Evolutionary conservation across 1,140 invertebrate species (phyloP).

Genomic region (Orchestia grillus): DNA sequence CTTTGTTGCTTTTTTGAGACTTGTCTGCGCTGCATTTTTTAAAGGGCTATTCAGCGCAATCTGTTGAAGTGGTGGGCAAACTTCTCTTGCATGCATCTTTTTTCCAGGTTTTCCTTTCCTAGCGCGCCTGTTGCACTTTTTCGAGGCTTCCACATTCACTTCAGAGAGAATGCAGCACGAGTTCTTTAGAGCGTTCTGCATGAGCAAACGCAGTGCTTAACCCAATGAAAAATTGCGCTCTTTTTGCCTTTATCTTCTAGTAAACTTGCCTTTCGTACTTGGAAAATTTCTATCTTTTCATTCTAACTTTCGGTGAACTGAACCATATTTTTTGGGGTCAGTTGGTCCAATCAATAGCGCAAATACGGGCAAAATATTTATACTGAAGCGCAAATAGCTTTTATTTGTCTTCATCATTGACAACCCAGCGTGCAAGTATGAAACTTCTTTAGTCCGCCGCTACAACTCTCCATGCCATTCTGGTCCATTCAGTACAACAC

Average conservation of each 20-base stretch:
- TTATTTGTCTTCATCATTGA: not conserved
- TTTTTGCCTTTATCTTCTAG: not conserved
- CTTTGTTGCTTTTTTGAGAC: slow-evolving; percentile 23
- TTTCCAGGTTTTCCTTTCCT: not conserved
- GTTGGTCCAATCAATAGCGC: slow-evolving; percentile 20
- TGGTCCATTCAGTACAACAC: not conserved
- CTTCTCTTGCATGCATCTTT: not conserved
- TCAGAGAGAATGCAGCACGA: not conserved
- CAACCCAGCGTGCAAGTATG: not conserved
- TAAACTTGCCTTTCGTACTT: not conserved
- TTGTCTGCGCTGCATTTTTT: not conserved
- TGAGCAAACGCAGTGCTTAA: not conserved
- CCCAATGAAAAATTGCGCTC: not conserved
- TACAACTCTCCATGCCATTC: not conserved
- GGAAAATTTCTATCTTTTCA: not conserved
- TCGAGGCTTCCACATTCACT: not conserved
- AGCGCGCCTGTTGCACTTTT: not conserved
- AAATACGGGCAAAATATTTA: slow-evolving; percentile 38
- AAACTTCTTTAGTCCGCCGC: not conserved
- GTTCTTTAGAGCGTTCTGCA: not conserved
- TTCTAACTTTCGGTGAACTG: not conserved
- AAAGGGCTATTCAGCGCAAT: slow-evolving; percentile 16
- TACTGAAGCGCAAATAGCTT: not conserved
- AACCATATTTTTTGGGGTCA: not conserved
- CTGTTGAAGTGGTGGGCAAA: slow-evolving; percentile 18